Evolutionary conservation across 2,797 vertebrate genomes (phyloP).

Genomic region (Syngnathus acus): DNA sequence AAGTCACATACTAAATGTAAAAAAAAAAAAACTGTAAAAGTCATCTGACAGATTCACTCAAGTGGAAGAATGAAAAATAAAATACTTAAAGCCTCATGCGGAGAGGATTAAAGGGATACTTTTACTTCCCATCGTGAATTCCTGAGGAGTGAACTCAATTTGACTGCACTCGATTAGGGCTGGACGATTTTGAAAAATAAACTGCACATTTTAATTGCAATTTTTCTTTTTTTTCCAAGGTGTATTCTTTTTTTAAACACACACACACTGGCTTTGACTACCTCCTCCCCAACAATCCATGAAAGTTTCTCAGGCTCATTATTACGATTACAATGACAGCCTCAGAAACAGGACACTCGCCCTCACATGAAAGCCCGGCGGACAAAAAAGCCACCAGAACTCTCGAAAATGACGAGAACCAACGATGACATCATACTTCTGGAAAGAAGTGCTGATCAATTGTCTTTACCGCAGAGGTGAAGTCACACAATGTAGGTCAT

Average conservation of each 20-base stretch:
- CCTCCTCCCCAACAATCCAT: slow-evolving; percentile 31
- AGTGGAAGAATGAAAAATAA: not conserved
- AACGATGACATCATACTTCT: not conserved
- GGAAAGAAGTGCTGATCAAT: not conserved
- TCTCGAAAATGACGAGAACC: not conserved
- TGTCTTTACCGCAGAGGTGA: not conserved
- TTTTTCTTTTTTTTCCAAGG: no score
- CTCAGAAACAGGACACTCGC: slow-evolving; percentile 22
- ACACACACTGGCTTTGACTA: slow-evolving; percentile 33
- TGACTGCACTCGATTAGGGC: no score
- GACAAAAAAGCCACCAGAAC: not conserved
- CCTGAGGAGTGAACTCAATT: not conserved
- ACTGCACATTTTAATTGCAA: no score
- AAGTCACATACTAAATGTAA: not conserved
- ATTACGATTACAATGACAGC: slow-evolving; percentile 55
- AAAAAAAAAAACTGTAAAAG: not conserved
- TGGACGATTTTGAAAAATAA: no score
- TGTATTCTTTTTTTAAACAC: not conserved
- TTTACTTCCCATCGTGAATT: not conserved
- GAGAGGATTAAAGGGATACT: not conserved
- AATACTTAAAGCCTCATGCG: not conserved
- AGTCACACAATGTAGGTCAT: not conserved
- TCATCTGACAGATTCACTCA: not conserved
- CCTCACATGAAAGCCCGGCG: not conserved
- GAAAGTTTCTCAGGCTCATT: slow-evolving; percentile 51